A percentile compares a stretch with the other conserved stretches of the same genome.
Conservation (phyloP, 1,140 invertebrate species). For the Palaemon carinicauda region DNA sequence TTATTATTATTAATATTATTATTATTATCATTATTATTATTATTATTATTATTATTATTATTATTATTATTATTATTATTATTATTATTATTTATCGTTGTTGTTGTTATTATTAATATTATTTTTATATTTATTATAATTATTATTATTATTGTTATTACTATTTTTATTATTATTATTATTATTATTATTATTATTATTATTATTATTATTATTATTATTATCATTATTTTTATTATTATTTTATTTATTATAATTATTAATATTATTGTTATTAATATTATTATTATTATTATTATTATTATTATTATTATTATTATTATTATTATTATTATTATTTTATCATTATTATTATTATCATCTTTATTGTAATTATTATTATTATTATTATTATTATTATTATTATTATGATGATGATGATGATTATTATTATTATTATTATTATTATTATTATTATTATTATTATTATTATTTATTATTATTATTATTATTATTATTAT, state of each 20-base stretch:
- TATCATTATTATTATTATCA: not conserved
- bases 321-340: not conserved
- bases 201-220: not conserved
- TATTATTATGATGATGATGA: not conserved
- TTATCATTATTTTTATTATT: not conserved
- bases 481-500: not conserved
- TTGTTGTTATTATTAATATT: not conserved
- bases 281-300: not conserved
- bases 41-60: constrained; percentile 16
- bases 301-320: constrained; percentile 3
- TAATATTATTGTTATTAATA: not conserved
- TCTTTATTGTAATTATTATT: not conserved
- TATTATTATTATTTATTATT: not conserved
- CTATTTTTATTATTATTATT: not conserved
- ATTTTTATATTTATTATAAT: not conserved
- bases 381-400: not conserved
- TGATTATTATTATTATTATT: constrained; percentile 1
- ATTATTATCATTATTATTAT: not conserved
- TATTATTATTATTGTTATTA: not conserved
- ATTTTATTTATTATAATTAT: not conserved
- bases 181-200: not conserved
- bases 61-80: not conserved
- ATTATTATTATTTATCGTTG: not conserved
- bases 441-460: constrained; percentile 6
- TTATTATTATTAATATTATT: too few relatives aligned